Evolutionary conservation across 2,113 vertebrate genomes (phyloP).

Genomic region (Motacilla tschutschensis): DNA sequence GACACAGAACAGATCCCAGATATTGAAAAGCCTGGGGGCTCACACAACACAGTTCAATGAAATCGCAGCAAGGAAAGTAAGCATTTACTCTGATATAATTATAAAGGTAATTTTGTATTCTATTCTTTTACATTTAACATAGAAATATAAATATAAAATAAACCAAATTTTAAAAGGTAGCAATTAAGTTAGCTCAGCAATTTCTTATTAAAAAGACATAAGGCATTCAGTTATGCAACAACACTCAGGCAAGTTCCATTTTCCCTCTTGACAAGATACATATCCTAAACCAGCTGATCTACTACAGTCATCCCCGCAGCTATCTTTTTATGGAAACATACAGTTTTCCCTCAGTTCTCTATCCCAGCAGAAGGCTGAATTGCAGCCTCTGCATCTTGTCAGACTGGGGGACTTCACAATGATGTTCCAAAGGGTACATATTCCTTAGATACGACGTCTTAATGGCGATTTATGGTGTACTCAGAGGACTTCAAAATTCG

Average conservation of each 20-base stretch:
- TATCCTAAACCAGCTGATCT: not conserved
- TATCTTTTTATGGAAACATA: not conserved
- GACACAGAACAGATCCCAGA: not conserved
- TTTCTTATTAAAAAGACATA: not conserved
- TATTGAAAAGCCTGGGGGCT: not conserved
- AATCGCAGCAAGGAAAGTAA: not conserved
- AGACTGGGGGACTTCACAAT: not conserved
- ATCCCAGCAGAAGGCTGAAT: not conserved
- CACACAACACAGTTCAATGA: accelerated
- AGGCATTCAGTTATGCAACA: not conserved
- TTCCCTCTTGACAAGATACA: not conserved
- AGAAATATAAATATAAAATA: not conserved
- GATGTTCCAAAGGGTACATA: not conserved
- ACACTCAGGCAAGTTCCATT: not conserved
- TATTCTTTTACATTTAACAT: not conserved
- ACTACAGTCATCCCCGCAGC: not conserved
- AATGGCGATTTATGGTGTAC: not conserved
- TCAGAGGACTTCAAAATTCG: not conserved
- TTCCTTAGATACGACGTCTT: not conserved
- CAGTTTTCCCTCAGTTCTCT: not conserved
- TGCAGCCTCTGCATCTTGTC: not conserved
- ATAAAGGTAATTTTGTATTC: not conserved
- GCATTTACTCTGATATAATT: not conserved
- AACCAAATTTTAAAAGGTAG: not conserved
- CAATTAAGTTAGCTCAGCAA: not conserved